phyloP scores from a whole-genome alignment of 1,140 invertebrate species.

The Dicyema japonicum region DNA sequence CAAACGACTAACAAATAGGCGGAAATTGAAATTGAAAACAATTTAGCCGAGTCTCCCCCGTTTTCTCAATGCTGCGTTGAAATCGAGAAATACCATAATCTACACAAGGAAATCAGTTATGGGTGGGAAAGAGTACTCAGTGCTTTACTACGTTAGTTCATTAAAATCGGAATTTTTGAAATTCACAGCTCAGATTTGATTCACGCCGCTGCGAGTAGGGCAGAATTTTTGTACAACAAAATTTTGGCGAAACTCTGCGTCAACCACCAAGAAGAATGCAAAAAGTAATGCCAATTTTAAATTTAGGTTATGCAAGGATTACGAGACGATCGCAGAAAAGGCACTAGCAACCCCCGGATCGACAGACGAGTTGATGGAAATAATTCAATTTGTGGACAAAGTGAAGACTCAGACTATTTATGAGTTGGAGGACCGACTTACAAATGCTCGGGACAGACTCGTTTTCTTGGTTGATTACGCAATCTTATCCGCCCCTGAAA shows the following conservation, averaged over 20 bases:
- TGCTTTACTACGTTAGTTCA: conserved; percentile 9
- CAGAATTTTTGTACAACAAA: conserved; percentile 32
- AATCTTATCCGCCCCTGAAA: conserved; percentile 37
- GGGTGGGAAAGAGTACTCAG: conserved; percentile 10
- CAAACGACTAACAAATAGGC: conserved; percentile 10
- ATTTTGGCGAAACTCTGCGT: conserved; percentile 35
- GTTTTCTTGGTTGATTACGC: conserved; percentile 44
- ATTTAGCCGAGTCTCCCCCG: conserved; percentile 9
- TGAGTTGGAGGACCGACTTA: conserved; percentile 38
- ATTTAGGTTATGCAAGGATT: conserved; percentile 41
- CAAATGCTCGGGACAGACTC: conserved; percentile 27
- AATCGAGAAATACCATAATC: conserved; percentile 13
- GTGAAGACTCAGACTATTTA: conserved; percentile 34
- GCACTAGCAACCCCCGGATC: conserved; percentile 40
- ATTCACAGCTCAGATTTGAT: conserved; percentile 47
- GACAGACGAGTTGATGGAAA: conserved; percentile 45
- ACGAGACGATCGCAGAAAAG: conserved; percentile 40
- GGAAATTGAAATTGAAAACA: conserved; percentile 28
- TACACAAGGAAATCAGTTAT: conserved; percentile 16
- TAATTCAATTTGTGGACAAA: conserved; percentile 37
- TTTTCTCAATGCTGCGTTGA: conserved; percentile 17
- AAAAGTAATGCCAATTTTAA: conserved; percentile 28
- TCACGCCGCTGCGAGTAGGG: conserved; percentile 29
- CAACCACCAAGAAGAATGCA: conserved; percentile 41
- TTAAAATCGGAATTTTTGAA: conserved; percentile 46